Evolutionary conservation across 2,113 vertebrate species (phyloP).

Genomic region (Pollimyrus isidori): DNA sequence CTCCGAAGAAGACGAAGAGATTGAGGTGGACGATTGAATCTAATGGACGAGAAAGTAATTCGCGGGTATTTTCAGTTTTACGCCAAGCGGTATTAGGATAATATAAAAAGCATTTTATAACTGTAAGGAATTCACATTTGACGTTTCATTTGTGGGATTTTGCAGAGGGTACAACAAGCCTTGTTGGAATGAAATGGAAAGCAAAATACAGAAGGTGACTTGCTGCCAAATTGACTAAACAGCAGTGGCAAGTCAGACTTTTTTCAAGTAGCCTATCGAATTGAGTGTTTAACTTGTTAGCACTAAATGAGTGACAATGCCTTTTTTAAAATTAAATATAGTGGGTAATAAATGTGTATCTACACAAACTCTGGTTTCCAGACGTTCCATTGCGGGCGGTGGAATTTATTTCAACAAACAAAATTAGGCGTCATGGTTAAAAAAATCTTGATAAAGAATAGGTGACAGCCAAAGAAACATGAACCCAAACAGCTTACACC

Average conservation of each 20-base stretch:
- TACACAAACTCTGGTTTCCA: neutral
- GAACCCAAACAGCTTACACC: neutral
- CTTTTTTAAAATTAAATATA: neutral
- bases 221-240: neutral
- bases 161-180: neutral
- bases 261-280: neutral
- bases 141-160: neutral
- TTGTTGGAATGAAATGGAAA: slow-evolving; percentile 12
- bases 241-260: neutral
- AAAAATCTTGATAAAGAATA: neutral
- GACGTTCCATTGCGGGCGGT: neutral
- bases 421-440: neutral
- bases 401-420: neutral
- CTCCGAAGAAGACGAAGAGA: slow-evolving; percentile 81
- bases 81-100: slow-evolving; percentile 34
- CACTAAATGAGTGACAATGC: neutral
- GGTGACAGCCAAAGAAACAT: neutral
- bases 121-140: neutral
- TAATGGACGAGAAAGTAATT: neutral
- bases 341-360: neutral
- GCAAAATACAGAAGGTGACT: neutral
- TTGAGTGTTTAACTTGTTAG: neutral
- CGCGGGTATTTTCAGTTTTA: slow-evolving; percentile 53
- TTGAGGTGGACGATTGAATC: slow-evolving; percentile 76
- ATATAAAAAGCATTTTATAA: neutral